Evolutionary conservation across 2,797 vertebrate genomes (phyloP).

Genomic region (Delichon dasypus): DNA sequence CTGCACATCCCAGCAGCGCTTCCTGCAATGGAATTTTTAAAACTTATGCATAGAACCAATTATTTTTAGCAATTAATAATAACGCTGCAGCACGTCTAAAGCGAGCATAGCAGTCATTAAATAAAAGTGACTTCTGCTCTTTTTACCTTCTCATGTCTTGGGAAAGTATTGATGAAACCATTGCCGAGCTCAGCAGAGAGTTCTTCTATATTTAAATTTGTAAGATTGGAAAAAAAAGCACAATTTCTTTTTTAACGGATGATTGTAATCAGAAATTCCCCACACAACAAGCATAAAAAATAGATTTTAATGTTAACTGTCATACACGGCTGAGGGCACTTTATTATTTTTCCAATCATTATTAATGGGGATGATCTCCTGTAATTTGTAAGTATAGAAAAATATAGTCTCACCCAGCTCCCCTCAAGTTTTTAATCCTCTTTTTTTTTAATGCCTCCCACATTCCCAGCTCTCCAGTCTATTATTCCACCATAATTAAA

Average conservation of each 20-base stretch:
- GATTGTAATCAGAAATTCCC: slow-evolving; percentile 41
- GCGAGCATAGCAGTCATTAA: slow-evolving; percentile 64
- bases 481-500: slow-evolving; percentile 46
- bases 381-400: slow-evolving; percentile 14
- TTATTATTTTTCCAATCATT: slow-evolving; percentile 42
- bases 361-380: slow-evolving; percentile 47
- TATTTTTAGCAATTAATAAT: slow-evolving; percentile 70
- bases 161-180: slow-evolving; percentile 71
- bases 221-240: not conserved
- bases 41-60: slow-evolving; percentile 17
- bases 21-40: not conserved
- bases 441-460: not conserved
- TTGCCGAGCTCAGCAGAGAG: slow-evolving; percentile 63
- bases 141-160: slow-evolving; percentile 68
- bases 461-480: not conserved
- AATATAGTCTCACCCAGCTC: not conserved
- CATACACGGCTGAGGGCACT: not conserved
- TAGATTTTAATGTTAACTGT: slow-evolving; percentile 35
- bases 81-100: slow-evolving; percentile 65
- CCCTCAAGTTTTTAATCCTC: slow-evolving; percentile 24
- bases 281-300: slow-evolving; percentile 33
- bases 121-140: slow-evolving; percentile 69
- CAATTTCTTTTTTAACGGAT: slow-evolving; percentile 32
- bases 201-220: slow-evolving; percentile 41
- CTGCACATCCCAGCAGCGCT: not conserved